phyloP scores from a whole-genome alignment of 2,113 vertebrate genomes.

The Pterophyllum scalare region DNA sequence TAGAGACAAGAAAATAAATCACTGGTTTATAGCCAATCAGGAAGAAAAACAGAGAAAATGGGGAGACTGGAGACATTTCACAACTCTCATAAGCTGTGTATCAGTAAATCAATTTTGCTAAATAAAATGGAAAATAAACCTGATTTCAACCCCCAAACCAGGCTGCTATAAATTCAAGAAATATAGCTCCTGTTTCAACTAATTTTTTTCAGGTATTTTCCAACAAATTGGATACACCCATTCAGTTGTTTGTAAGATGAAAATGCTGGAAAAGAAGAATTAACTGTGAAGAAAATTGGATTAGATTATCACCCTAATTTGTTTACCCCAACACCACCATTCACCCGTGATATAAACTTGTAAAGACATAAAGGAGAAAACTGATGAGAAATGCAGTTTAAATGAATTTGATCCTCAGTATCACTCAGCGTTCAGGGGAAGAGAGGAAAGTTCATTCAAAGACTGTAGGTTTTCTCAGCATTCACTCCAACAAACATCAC shows the following conservation, averaged over 20 bases:
- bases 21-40: not conserved
- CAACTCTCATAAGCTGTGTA: not conserved
- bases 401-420: not conserved
- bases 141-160: not conserved
- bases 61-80: not conserved
- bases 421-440: not conserved
- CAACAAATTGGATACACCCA: not conserved
- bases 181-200: not conserved
- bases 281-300: not conserved
- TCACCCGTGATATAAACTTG: not conserved
- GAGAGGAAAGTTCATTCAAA: not conserved
- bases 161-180: not conserved
- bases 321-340: not conserved
- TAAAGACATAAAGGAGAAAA: not conserved
- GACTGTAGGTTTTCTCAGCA: not conserved
- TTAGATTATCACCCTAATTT: not conserved
- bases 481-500: rapidly evolving
- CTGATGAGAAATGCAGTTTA: not conserved
- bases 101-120: not conserved
- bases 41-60: not conserved
- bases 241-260: not conserved
- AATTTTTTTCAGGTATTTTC: not conserved
- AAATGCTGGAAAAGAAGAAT: not conserved
- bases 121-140: not conserved
- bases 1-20: not conserved